phyloP scores from a whole-genome alignment of 2,888 invertebrate species.

The Agrochola litura region DNA sequence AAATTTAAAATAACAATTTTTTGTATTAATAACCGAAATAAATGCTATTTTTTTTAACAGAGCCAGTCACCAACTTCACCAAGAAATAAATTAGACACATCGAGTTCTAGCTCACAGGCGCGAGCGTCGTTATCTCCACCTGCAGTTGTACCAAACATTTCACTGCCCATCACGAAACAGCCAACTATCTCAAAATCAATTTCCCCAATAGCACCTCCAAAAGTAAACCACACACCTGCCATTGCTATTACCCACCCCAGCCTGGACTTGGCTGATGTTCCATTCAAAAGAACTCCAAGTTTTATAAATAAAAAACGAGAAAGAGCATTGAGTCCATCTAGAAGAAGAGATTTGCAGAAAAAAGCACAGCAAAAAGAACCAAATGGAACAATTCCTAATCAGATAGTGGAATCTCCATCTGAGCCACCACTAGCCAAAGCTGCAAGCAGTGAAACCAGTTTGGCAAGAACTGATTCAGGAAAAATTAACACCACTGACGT shows the following conservation, averaged over 20 bases:
- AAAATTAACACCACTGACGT: slow-evolving; percentile 94
- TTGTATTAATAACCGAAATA: background rate
- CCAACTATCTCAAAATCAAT: slow-evolving; percentile 83
- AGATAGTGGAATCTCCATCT: slow-evolving; percentile 82
- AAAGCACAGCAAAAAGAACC: slow-evolving; percentile 85
- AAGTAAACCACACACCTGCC: slow-evolving; percentile 87
- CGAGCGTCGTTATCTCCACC: slow-evolving; percentile 86
- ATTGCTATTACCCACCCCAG: slow-evolving; percentile 91
- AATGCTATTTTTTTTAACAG: slow-evolving; percentile 71
- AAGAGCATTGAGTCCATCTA: slow-evolving; percentile 88
- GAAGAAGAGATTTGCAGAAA: slow-evolving; percentile 87
- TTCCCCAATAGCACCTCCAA: slow-evolving; percentile 77
- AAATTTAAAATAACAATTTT: slow-evolving; percentile 20
- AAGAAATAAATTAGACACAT: slow-evolving; percentile 87
- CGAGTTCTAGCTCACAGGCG: slow-evolving; percentile 81
- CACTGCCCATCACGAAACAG: slow-evolving; percentile 87
- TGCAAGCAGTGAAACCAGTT: slow-evolving; percentile 84
- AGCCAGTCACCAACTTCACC: slow-evolving; percentile 90
- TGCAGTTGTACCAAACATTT: slow-evolving; percentile 85
- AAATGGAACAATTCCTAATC: slow-evolving; percentile 83
- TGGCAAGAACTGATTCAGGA: slow-evolving; percentile 93
- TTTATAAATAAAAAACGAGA: slow-evolving; percentile 89
- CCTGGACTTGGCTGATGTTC: slow-evolving; percentile 86
- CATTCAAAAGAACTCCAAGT: slow-evolving; percentile 88
- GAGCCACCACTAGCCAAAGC: slow-evolving; percentile 81